Evolutionary conservation across 2,797 vertebrate genomes (phyloP), one percentile per base, ranked within the genome.

Genomic region (Macropodus opercularis): DNA sequence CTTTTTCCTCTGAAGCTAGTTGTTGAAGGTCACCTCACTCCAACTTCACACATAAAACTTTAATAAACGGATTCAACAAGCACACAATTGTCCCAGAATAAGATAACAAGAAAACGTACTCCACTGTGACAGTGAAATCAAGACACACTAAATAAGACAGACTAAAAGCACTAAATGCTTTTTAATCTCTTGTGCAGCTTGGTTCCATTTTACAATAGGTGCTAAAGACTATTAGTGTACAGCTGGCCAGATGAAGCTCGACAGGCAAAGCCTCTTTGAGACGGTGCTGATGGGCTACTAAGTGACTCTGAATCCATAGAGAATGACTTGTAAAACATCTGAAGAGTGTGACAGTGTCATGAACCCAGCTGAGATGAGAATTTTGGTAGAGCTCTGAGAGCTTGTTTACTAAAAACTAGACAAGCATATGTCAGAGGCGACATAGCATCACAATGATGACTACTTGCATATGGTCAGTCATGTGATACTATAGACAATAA

Each of bases 21-120:
- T 81, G 84, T 85, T 84, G 74, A 88, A 84, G 82, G 81, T 75
- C 82, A 87, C 72, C 75, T 79, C 83, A 58, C 49, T 77, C 67
- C 35, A 83, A 84, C 80, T 85, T 76, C 67, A 63, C 48, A 60
- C 68, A 84, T 83, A 5, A 83, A 88, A 88, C 71, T 79, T 84
- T 85, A n/a, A 86, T 81, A 41, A 69, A 69, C 59, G 55, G 62
- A 79, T 78, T 69, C 56, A 83, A 74, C 50, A 8, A 63, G 24
- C 47, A 27, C 41, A 49, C 60, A 36, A 19, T 70, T 84, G 76
- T 79, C 35, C 65, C 23, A 35, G 52, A 78, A 39, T 49, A 24
- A 41, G 65, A 73, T 50, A 43, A 78, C 85, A 75, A 34, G 47
- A 63, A 68, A 79, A 75, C 64, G 36, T 63, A 52, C 53, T 40